A percentile compares a stretch with the other conserved stretches of the same genome.
phyloP scores from a whole-genome alignment of 1,140 invertebrate species.

The Saccostrea cuccullata region DNA sequence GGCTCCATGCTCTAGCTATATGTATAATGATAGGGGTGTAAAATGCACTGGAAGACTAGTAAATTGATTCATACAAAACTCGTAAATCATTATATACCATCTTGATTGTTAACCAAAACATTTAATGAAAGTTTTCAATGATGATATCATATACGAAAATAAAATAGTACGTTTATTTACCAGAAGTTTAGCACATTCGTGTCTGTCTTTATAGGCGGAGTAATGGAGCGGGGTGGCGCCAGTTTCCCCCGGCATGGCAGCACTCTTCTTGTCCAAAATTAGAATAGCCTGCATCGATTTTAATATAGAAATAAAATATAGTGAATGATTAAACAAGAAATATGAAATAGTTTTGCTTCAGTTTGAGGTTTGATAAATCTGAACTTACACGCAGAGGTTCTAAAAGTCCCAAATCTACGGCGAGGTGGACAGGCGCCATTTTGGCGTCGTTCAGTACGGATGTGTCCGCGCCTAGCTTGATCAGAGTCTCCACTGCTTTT shows the following conservation, averaged over 20 bases:
- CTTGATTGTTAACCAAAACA: no score
- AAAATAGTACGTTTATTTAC: conserved; percentile 79
- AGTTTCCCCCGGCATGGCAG: conserved; percentile 87
- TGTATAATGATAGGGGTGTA: no score
- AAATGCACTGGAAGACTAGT: conserved; percentile 40
- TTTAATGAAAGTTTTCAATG: no score
- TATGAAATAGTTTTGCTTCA: background rate
- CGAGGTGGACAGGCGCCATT: conserved; percentile 88
- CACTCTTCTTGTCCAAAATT: conserved; percentile 84
- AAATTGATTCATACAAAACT: background rate
- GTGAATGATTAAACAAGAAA: no score
- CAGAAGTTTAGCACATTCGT: conserved; percentile 87
- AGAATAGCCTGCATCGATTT: conserved; percentile 80
- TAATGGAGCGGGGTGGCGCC: conserved; percentile 89
- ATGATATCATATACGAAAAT: no score
- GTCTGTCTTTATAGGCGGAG: conserved; percentile 89
- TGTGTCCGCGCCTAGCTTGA: conserved; percentile 86
- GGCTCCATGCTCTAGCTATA: conserved; percentile 70
- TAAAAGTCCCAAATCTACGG: conserved; percentile 87
- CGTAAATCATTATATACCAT: no score
- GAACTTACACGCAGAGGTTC: conserved; percentile 81
- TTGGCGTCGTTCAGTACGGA: conserved; percentile 86
- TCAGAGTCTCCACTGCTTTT: conserved; percentile 85
- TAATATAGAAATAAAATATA: background rate
- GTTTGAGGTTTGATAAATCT: background rate